Base-by-base conservation (phyloP, 2,113 vertebrate species). In the Hippocampus abdominalis region DNA sequence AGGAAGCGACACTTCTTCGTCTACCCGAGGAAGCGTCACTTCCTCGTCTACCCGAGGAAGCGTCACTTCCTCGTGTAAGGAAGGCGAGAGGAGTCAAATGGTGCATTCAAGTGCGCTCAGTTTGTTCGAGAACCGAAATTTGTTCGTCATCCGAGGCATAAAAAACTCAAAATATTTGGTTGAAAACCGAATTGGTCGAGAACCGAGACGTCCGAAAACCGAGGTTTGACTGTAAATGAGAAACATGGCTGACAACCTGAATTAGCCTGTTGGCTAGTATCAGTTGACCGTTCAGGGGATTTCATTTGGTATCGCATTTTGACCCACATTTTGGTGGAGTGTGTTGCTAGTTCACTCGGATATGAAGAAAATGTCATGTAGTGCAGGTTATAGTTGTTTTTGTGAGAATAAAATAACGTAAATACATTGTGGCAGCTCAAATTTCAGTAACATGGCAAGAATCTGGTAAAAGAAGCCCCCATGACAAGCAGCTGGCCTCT, bases 401-500 rank as follows among this genome's bases (percentile, higher is more conserved):
- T 59, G 25, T 54, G 51, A 53, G 21, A n/a, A 59, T 25, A 56
- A 56, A 25, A 56, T 12, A 9, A 25, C 25, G 21, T 23, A 23
- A 54, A 23, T n/a, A 8, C 20, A 20, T 4, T 15, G 23, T 23
- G 23, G n/a, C 1, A 1, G 27, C n/a, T 3, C 39, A 59, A 9
- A 1, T 69, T 66, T 25, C 15, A 16, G 16, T 57, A 20, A 61
- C 44, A 42, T 2, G 20, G 62, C 46, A 27, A 69, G 32, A 29
- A 64, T 15, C 36, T 39, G 7, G 66, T 20, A 59, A 40, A 59
- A 40, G 42, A 49, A 39, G 23, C 39, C 20, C 71, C 53, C 32
- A 23, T 74, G 73, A 76, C 69, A 48, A 67, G 57, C 44, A 12
- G 67, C 72, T 70, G 68, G 59, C 64, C 69, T 67, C 20, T 84